phyloP scores from a whole-genome alignment of 2,888 invertebrate genomes.

The Megaustenia siamemsis region DNA sequence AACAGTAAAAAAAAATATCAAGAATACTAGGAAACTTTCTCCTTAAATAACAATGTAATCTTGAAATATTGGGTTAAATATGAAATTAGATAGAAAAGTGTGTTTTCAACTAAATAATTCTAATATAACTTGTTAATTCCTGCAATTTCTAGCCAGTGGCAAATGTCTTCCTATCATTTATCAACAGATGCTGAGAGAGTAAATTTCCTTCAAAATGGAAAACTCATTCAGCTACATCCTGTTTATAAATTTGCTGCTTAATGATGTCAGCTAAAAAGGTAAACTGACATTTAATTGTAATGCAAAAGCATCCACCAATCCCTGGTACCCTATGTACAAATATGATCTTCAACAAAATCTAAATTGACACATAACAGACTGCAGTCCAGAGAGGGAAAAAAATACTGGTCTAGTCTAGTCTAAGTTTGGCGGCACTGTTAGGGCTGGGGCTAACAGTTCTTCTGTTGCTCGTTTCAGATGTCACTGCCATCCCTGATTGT shows the following conservation, averaged over 20 bases:
- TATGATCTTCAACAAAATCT: neutral
- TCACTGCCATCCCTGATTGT: slow-evolving; percentile 7
- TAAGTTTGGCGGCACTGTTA: neutral
- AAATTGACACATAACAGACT: neutral
- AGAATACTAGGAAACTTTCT: neutral
- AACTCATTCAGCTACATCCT: too few species aligned
- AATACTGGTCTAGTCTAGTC: neutral
- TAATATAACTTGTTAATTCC: neutral
- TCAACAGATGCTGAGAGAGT: too few species aligned
- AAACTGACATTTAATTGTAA: neutral
- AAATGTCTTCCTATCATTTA: too few species aligned
- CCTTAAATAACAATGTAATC: neutral
- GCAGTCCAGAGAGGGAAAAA: neutral
- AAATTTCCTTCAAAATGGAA: too few species aligned
- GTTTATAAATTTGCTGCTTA: too few species aligned
- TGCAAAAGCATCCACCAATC: neutral
- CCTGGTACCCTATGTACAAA: neutral
- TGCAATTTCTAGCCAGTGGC: too few species aligned
- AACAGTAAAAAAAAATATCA: neutral
- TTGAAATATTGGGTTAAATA: neutral
- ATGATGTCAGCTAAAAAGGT: too few species aligned
- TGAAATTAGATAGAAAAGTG: neutral
- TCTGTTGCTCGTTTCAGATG: slow-evolving; percentile 13
- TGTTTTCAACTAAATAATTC: neutral
- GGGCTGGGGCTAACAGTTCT: neutral